Evolutionary conservation across 2,797 vertebrate genomes (phyloP), one percentile per base, ranked within the genome.

Genomic region (Hylomyscus alleni): DNA sequence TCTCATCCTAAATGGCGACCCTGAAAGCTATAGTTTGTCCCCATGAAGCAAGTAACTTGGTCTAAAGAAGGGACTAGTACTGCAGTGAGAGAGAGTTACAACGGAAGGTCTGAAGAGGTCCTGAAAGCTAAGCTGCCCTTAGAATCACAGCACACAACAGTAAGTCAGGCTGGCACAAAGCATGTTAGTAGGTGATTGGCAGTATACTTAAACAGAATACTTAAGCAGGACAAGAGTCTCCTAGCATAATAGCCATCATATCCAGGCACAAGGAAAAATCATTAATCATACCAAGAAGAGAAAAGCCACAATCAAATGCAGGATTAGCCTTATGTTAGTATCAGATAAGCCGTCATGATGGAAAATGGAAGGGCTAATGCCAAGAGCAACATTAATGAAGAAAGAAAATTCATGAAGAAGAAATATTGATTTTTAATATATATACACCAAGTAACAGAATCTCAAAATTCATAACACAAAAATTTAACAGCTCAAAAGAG

Each of bases 371-470:
- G n/a, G 58, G 26, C 56, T 19, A 86, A 11, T 77, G 22, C 69
- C 31, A 19, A 72, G 34, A 11, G 6, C 9, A 65, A 54, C 22
- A 62, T 86, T 31, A 86, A 83, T 80, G 47, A 76, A 15, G 58
- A 92, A 81, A 87, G 37, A 87, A 50, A 82, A 87, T 83, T n/a
- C 19, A 37, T 12, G 40, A 82, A 40, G 54, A 77, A 92, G 76
- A 58, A 6, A 65, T 47, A 87, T 3, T 47, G 54, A 75, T 87
- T 26, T 44, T 92, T 56, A 86, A 82, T 93, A 29, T 77, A 75
- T 88, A 60, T 37, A 58, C 14, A 69, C 34, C 69, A 65, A 65
- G 65, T 2, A 78, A 40, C 11, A 72, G 14, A 52, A 47, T 12
- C 37, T 95, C 37, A 80, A 72, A 92, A 40, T 87, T n/a, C 6